Base-by-base conservation (phyloP, 2,797 vertebrate species). In the Borostomias antarcticus region DNA sequence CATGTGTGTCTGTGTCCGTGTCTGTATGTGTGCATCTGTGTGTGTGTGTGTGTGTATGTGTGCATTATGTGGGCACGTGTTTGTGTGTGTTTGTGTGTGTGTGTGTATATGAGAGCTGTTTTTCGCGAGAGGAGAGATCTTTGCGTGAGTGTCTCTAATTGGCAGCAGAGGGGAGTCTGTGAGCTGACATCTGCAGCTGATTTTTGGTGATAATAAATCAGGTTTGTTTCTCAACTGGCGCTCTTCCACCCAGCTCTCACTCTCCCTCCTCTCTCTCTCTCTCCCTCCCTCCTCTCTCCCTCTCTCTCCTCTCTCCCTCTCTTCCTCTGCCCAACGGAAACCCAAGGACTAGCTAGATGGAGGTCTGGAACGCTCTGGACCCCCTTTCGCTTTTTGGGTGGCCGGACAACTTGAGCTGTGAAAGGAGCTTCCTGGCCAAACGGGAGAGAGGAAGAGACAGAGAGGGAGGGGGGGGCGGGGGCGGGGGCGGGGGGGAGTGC, bases 141-240 rank as follows among this genome's bases (percentile, higher is more conserved):
- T 90, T 82, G 92, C 91, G 88, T 91, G 86, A 91, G 83, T 77
- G 84, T 84, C 78, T 87, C 70, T 95, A 94, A 95, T 93, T 93
- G 93, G 91, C 90, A 86, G 87, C 93, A 94, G 94, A 93, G 88
- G 81, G 75, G 76, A 84, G 65, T 89, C 89, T 83, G 83, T 77
- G 47, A 64, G 87, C 90, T 87, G 79, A 93, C 93, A 95, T 95
- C 93, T 96, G 94, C 82, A 85, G 90, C 86, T 92, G 88, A 90
- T 95, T 95, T 89, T 93, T 77, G 68, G 88, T 86, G 91, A 93
- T 92, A 93, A 94, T 95, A 94, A 95, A 95, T 95, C 93, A 95
- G 92, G 83, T 85, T 86, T 91, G 66, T 87, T 81, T 89, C 89
- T 89, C 80, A 1, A 82, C 61, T 90, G 91, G 92, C 89, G 62